Evolutionary conservation across 2,797 vertebrate genomes (phyloP).

Genomic region (Pseudopleuronectes americanus): DNA sequence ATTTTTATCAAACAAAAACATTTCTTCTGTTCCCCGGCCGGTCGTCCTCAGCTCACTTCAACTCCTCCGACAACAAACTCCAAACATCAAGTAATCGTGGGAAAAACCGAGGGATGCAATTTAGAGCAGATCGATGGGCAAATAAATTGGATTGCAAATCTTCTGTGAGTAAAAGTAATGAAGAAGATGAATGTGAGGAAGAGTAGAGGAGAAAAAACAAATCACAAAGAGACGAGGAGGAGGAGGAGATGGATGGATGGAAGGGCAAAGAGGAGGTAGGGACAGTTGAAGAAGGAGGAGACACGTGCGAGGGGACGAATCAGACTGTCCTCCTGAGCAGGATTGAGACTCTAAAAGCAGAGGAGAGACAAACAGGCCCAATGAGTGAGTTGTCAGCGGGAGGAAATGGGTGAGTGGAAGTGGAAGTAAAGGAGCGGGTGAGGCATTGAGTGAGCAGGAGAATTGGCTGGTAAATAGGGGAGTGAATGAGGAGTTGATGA

Average conservation of each 20-base stretch:
- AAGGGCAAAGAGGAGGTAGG: no score
- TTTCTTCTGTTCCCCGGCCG: not conserved
- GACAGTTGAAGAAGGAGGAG: no score
- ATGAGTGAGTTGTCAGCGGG: no score
- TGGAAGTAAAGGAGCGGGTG: no score
- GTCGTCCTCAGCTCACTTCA: not conserved
- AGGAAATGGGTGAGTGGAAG: no score
- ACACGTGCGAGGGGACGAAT: no score
- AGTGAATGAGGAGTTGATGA: not conserved
- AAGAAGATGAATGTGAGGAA: conserved; percentile 12
- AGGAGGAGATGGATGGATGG: no score
- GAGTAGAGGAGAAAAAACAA: not conserved
- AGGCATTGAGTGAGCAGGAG: no score
- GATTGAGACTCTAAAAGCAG: no score
- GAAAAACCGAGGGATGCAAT: conserved; percentile 21
- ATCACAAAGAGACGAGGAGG: not conserved
- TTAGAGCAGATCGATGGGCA: conserved; percentile 33
- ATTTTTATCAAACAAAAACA: no score
- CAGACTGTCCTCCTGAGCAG: no score
- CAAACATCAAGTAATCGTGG: conserved; percentile 10
- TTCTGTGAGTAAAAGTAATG: conserved; percentile 33
- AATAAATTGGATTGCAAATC: conserved; percentile 43
- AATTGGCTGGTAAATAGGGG: not conserved
- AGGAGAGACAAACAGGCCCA: no score
- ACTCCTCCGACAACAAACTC: not conserved